phyloP scores from a whole-genome alignment of 1,140 invertebrate species.

The Musca domestica region DNA sequence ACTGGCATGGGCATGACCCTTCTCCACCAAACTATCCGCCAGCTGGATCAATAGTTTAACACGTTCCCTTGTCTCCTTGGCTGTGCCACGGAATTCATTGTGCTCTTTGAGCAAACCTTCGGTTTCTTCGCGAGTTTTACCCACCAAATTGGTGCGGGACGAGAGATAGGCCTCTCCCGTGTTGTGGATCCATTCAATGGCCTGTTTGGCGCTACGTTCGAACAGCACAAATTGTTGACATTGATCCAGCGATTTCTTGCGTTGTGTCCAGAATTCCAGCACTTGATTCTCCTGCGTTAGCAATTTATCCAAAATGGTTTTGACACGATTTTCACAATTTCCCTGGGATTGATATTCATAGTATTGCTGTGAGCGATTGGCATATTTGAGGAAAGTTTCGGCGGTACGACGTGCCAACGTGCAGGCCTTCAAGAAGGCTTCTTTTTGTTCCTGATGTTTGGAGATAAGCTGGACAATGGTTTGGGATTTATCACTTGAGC shows the following conservation, averaged over 20 bases:
- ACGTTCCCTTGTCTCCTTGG: constrained; percentile 89
- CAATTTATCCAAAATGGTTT: constrained; percentile 88
- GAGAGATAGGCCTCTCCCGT: constrained; percentile 84
- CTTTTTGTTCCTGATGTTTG: constrained; percentile 97
- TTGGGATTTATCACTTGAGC: constrained; percentile 58
- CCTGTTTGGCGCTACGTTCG: constrained; percentile 88
- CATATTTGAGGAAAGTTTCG: constrained; percentile 95
- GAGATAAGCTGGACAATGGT: constrained; percentile 72
- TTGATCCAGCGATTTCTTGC: constrained; percentile 94
- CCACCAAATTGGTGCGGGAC: constrained; percentile 69
- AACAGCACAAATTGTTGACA: constrained; percentile 95
- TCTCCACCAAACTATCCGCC: constrained; percentile 92
- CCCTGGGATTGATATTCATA: constrained; percentile 70
- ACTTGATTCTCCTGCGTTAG: constrained; percentile 93
- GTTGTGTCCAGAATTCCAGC: constrained; percentile 91
- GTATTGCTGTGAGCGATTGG: constrained; percentile 83
- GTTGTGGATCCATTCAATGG: constrained; percentile 95
- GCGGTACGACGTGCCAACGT: constrained; percentile 91
- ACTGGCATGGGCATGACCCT: constrained; percentile 90
- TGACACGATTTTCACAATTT: constrained; percentile 71
- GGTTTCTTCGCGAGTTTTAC: constrained; percentile 65
- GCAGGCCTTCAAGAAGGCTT: constrained; percentile 93
- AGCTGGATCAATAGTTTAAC: constrained; percentile 90
- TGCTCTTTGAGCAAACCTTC: constrained; percentile 80
- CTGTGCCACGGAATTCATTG: constrained; percentile 86